Evolutionary conservation across 2,888 invertebrate species (phyloP).

Genomic region (Drosophila tanythrix): DNA sequence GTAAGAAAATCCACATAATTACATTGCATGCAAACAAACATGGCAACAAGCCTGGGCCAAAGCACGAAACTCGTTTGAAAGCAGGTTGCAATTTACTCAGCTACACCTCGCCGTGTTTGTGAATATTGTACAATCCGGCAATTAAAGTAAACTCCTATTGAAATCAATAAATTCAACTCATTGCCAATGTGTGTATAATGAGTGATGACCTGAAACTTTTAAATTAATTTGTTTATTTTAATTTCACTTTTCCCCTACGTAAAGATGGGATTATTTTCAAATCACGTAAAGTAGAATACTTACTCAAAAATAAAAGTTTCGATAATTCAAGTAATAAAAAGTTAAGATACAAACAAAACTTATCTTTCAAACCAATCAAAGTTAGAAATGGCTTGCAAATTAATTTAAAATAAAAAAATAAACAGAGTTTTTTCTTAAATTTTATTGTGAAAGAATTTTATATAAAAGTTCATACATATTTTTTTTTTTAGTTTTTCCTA

Average conservation of each 20-base stretch:
- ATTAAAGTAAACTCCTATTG: neutral
- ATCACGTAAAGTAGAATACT: neutral
- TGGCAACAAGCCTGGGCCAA: conserved; percentile 47
- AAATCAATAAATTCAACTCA: neutral
- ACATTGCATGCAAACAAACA: conserved; percentile 73
- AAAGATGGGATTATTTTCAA: neutral
- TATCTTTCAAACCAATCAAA: neutral
- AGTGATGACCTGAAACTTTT: neutral
- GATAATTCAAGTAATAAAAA: neutral
- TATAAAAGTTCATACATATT: neutral
- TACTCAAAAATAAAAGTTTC: neutral
- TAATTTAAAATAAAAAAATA: neutral
- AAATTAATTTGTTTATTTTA: neutral
- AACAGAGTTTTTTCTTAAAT: neutral
- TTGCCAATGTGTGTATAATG: neutral
- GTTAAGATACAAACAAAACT: neutral
- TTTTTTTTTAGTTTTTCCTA: too few species aligned
- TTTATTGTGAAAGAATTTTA: neutral
- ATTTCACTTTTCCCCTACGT: neutral
- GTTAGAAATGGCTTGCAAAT: neutral
- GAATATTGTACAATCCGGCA: neutral
- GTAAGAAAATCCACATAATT: conserved; percentile 53
- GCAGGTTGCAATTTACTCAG: conserved; percentile 44
- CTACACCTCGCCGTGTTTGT: neutral
- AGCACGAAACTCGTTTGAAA: conserved; percentile 59